Evolutionary conservation across 2,113 vertebrate species (phyloP).

Genomic region (Pedetes capensis): DNA sequence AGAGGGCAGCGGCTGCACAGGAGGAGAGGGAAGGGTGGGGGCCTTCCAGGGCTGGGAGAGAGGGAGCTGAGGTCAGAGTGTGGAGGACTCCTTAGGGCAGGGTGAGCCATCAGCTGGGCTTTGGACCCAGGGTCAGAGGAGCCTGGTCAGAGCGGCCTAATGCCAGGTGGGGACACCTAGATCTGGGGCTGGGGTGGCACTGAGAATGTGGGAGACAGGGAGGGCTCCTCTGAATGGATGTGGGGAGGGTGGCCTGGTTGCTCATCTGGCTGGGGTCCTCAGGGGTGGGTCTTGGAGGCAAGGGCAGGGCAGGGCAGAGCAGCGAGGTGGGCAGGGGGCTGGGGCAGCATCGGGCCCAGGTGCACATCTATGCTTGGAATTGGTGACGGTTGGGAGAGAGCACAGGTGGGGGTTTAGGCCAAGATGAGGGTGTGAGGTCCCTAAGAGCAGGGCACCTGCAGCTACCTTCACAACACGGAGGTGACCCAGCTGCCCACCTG

Average conservation of each 20-base stretch:
- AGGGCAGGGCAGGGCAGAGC: neutral
- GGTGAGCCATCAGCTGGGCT: neutral
- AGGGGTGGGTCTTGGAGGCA: neutral
- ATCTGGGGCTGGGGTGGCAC: neutral
- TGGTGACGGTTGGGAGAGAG: neutral
- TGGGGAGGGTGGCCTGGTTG: neutral
- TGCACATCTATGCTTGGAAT: too few species aligned
- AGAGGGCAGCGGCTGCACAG: accelerated
- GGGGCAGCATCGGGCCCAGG: accelerated
- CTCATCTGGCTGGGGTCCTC: neutral
- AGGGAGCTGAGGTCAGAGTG: neutral
- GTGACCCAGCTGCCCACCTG: neutral
- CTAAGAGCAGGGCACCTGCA: neutral
- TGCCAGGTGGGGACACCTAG: neutral
- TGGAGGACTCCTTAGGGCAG: neutral
- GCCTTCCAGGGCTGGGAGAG: neutral
- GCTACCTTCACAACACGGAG: neutral
- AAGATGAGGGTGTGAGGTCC: accelerated
- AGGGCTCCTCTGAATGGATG: too few species aligned
- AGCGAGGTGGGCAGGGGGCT: neutral
- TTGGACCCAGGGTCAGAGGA: neutral
- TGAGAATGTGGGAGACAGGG: neutral
- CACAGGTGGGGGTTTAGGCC: neutral
- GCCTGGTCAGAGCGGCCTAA: neutral
- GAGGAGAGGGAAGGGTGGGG: accelerated